Base-by-base conservation (phyloP, 2,888 invertebrate genomes). In the Aspidiotus rigidus region DNA sequence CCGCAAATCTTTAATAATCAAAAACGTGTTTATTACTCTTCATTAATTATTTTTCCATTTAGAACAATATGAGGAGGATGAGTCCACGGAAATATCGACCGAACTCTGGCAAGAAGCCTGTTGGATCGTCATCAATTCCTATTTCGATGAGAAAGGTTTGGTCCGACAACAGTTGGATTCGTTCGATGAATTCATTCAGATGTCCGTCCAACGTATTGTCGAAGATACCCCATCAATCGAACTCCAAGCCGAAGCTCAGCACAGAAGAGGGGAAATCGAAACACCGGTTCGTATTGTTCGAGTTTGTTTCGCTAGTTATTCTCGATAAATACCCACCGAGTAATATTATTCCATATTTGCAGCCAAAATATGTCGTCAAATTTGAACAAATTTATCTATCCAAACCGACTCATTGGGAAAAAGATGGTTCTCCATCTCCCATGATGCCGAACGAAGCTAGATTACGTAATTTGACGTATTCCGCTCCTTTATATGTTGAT, bases 391-490 rank as follows among this genome's bases (percentile, higher is more conserved):
- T 99, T 77, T 99, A 99, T 78, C 79, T 99, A 60, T 98, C 98
- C 0, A 99, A 99, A 79, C 99, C 99, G 2, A 99, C 98, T 8
- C 99, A 99, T 83, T 99, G 99, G 99, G 99, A 99, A 79, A 99
- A 99, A 80, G 99, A 99, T 83, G 99, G 99, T 77, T 94, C 97
- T 0, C 97, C 98, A 13, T 92, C 93, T 70, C 96, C 97, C 71
- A 97, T 99, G 97, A 99, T 99, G 96, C 99, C 99, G 0, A 99
- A 99, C 77, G 99, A 99, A 80, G 99, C 99, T 7, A 85, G 99
- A 72, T 83, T 99, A 67, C 84, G 99, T 71, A 99, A 99, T 81
- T 81, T 98, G 55, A 97, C 97, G 0, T 99, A 99, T 79, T 97
- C 98, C 0, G 98, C 99, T 0, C 99, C 99, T 0, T 81, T 99